These are phyloP conservation scores for Caenorhabditis becei DNA, from an alignment of 2,888 invertebrate species.

Conservation along the genomic window DNA sequence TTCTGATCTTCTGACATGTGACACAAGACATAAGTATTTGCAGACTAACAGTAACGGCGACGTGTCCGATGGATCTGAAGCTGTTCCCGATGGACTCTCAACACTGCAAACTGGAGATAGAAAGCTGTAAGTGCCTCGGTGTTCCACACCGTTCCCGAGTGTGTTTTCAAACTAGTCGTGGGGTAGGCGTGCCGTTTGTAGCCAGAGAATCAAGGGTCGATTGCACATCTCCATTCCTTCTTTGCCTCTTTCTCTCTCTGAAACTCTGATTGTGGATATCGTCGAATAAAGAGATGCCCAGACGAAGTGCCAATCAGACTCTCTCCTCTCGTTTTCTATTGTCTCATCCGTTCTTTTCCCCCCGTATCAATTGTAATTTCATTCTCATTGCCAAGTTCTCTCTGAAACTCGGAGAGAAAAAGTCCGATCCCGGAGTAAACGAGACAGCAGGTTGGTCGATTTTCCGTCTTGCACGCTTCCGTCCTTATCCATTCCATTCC, in stretches of 20 bases:
- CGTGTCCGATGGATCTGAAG: slow-evolving; percentile 85
- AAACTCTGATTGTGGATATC: not conserved
- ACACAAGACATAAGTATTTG: too few relatives aligned
- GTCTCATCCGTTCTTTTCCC: slow-evolving; percentile 3
- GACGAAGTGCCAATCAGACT: not conserved
- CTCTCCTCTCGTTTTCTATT: slow-evolving; percentile 20
- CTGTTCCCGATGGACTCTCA: slow-evolving; percentile 84
- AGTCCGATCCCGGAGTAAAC: not conserved
- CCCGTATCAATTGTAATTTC: slow-evolving; percentile 39
- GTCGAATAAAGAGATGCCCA: slow-evolving; percentile 10
- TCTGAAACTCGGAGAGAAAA: slow-evolving; percentile 1
- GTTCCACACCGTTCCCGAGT: slow-evolving; percentile 29
- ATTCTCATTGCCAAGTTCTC: slow-evolving; percentile 1
- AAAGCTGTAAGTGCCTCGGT: slow-evolving; percentile 83
- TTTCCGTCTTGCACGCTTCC: slow-evolving; percentile 40
- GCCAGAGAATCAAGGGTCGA: slow-evolving; percentile 57
- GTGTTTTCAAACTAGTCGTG: slow-evolving; percentile 63
- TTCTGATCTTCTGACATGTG: too few relatives aligned
- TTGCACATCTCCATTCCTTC: slow-evolving; percentile 33
- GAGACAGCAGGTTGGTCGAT: slow-evolving; percentile 37
- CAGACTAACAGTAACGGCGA: slow-evolving; percentile 84
- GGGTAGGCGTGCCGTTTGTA: slow-evolving; percentile 67
- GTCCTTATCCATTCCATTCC: slow-evolving; percentile 23
- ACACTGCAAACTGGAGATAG: slow-evolving; percentile 84
- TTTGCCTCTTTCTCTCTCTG: slow-evolving; percentile 14